Percentiles rank a stretch among this genome's conserved stretches.
These are phyloP conservation scores for Heteromurus nitidus DNA, from an alignment of 2,888 invertebrate genomes.

Conservation along the genomic window DNA sequence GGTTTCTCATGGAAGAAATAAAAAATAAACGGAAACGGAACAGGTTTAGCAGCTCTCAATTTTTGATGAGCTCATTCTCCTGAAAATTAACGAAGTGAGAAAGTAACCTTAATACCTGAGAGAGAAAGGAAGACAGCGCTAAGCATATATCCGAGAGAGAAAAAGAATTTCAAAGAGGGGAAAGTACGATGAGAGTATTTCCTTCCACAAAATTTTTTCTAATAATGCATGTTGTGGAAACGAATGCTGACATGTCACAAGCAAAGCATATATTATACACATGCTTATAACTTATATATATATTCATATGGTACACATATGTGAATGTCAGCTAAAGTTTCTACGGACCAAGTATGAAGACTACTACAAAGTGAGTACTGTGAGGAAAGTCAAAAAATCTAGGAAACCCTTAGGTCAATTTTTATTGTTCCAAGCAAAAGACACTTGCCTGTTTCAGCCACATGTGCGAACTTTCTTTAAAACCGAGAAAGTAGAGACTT, in stretches of 20 bases:
- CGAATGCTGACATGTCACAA: too few species aligned
- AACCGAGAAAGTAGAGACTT: background rate
- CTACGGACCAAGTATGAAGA: too few species aligned
- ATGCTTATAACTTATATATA: too few species aligned
- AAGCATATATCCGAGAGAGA: background rate
- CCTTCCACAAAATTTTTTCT: too few species aligned
- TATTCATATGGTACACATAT: too few species aligned
- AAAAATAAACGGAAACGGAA: slow-evolving; percentile 25
- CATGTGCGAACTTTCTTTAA: slow-evolving; percentile 1
- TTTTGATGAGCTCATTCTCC: slow-evolving; percentile 54
- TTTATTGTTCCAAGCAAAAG: background rate
- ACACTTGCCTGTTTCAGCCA: background rate
- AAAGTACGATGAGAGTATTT: background rate
- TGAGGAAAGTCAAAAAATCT: too few species aligned
- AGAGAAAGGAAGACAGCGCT: too few species aligned
- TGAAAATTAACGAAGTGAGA: slow-evolving; percentile 55
- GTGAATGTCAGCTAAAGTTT: too few species aligned
- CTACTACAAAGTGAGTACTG: too few species aligned
- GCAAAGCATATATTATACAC: too few species aligned
- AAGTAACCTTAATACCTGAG: background rate
- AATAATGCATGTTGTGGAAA: too few species aligned
- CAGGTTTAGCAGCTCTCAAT: slow-evolving; percentile 46
- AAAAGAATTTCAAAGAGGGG: background rate
- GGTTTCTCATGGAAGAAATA: slow-evolving; percentile 10
- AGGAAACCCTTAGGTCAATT: background rate